Evolutionary conservation across 1,140 invertebrate genomes (phyloP).

Genomic region (Drosophila cardini): DNA sequence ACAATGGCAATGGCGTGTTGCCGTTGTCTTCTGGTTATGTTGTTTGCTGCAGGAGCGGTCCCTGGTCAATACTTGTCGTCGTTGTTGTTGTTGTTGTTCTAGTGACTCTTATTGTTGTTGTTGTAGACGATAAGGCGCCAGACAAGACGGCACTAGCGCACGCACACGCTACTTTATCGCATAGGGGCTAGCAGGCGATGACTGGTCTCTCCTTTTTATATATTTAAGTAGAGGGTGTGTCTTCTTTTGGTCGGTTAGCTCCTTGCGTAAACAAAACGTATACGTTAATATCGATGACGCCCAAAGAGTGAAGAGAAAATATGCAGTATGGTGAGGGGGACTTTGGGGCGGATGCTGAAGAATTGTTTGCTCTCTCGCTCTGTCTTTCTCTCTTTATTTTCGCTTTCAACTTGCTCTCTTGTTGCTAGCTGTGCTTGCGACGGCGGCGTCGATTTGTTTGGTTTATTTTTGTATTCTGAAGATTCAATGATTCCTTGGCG

Average conservation of each 20-base stretch:
- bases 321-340: neutral
- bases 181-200: neutral
- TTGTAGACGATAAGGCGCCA: slow-evolving; percentile 35
- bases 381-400: neutral
- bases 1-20: slow-evolving; percentile 47
- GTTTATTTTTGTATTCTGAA: slow-evolving; percentile 68
- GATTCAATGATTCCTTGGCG: slow-evolving; percentile 56
- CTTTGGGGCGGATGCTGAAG: slow-evolving; percentile 40
- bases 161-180: slow-evolving; percentile 19
- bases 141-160: slow-evolving; percentile 13
- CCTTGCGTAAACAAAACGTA: slow-evolving; percentile 40
- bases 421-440: slow-evolving; percentile 59
- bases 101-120: slow-evolving; percentile 12
- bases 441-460: slow-evolving; percentile 68
- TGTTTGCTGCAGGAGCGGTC: slow-evolving; percentile 37
- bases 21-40: slow-evolving; percentile 15
- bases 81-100: slow-evolving; percentile 16
- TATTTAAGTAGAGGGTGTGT: slow-evolving; percentile 34
- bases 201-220: slow-evolving; percentile 27
- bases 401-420: slow-evolving; percentile 48
- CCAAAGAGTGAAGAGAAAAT: slow-evolving; percentile 14
- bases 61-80: slow-evolving; percentile 18
- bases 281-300: slow-evolving; percentile 44
- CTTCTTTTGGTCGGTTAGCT: slow-evolving; percentile 14
- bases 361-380: slow-evolving; percentile 29